Conservation (phyloP, 2,113 vertebrate genomes). For the Camelus bactrianus region DNA sequence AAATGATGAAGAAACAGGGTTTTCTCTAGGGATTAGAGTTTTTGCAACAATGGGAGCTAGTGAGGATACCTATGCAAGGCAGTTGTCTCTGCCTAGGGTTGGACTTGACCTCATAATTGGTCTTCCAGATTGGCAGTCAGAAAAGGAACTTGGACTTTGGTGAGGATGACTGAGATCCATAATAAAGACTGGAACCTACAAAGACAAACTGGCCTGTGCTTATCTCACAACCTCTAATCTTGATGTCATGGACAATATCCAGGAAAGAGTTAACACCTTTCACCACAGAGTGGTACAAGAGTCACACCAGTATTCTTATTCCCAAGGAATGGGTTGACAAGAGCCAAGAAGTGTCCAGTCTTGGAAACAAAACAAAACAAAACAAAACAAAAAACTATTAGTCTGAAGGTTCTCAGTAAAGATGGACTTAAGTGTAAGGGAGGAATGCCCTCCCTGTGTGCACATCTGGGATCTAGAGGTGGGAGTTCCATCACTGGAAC, state of each 20-base stretch:
- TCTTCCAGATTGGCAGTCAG: not conserved
- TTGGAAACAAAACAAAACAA: not conserved
- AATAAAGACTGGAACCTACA: not conserved
- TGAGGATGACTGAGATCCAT: not conserved
- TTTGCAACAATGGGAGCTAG: not conserved
- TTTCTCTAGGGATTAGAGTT: not conserved
- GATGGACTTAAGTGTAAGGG: not conserved
- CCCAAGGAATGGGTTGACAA: not conserved
- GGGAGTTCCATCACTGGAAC: not conserved
- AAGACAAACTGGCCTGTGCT: not conserved
- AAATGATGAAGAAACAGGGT: not conserved
- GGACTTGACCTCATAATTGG: accelerated
- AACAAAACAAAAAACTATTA: not conserved
- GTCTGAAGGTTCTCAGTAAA: not conserved
- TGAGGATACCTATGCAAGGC: not conserved
- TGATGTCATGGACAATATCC: not conserved
- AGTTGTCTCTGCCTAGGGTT: not conserved
- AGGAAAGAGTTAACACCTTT: not conserved
- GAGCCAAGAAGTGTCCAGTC: not conserved
- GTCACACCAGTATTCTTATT: not conserved
- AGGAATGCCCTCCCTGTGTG: not conserved
- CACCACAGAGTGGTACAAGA: not conserved
- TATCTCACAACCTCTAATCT: not conserved
- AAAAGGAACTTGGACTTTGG: not conserved
- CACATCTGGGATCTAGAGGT: not conserved